These are phyloP conservation scores for Trachelus iudaicus DNA, from an alignment of 2,888 invertebrate genomes.

Conservation along the genomic window DNA sequence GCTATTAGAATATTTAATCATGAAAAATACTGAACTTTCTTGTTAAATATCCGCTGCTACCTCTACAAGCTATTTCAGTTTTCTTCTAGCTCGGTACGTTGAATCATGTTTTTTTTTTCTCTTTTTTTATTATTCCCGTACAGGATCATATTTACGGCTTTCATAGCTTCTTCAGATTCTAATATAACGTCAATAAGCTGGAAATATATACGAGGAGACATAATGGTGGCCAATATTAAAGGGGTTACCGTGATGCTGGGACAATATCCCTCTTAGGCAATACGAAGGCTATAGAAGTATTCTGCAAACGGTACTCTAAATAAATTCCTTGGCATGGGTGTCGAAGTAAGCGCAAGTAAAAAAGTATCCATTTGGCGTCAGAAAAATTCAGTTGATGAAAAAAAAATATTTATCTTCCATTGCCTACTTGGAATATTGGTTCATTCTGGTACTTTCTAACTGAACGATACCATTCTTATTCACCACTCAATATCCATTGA, in stretches of 20 bases:
- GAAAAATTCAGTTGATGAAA: neutral
- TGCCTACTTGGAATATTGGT: neutral
- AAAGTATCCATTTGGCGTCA: neutral
- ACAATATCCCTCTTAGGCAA: neutral
- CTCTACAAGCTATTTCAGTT: too few species aligned
- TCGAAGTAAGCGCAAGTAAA: neutral
- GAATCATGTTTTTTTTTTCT: slow-evolving; percentile 9
- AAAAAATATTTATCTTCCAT: neutral
- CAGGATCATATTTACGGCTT: neutral
- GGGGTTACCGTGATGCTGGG: slow-evolving; percentile 5
- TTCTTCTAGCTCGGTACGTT: neutral
- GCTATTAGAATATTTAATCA: neutral
- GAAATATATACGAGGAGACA: slow-evolving; percentile 8
- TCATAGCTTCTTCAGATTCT: slow-evolving; percentile 12
- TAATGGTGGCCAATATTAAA: slow-evolving; percentile 13
- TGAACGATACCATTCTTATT: neutral
- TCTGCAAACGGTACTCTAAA: neutral
- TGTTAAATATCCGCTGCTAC: too few species aligned
- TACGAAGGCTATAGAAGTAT: neutral
- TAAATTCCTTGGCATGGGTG: neutral
- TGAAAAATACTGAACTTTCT: neutral
- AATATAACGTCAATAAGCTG: slow-evolving; percentile 21
- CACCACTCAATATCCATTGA: neutral
- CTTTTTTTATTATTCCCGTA: neutral
- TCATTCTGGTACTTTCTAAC: neutral